Conservation (phyloP, 2,113 vertebrate genomes). For the Passer montanus region DNA sequence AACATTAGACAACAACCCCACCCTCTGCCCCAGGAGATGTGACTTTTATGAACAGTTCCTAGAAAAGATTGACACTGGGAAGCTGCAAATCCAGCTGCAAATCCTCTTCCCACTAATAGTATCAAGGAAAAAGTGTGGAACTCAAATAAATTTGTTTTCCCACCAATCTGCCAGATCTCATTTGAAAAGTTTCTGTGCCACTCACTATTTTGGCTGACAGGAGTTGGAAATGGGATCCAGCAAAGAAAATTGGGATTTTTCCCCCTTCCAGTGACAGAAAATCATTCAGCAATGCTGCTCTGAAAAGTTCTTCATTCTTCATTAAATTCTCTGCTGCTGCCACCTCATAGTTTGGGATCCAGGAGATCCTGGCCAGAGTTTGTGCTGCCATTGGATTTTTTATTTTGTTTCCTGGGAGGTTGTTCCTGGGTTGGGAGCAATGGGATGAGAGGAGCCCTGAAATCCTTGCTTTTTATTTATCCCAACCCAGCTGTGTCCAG, state of each 20-base stretch:
- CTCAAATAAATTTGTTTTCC: not conserved
- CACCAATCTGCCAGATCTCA: not conserved
- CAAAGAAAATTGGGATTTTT: not conserved
- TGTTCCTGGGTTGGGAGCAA: not conserved
- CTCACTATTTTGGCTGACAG: not conserved
- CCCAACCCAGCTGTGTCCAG: not conserved
- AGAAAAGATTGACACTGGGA: not conserved
- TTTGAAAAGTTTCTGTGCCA: not conserved
- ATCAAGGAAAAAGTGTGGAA: not conserved
- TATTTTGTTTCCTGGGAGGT: not conserved
- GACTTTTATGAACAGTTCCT: not conserved
- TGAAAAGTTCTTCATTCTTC: not conserved
- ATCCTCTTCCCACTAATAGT: not conserved
- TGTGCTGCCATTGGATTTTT: not conserved
- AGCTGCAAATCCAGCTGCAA: not conserved
- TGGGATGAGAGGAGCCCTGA: not conserved
- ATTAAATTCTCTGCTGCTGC: not conserved
- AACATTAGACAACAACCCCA: not conserved
- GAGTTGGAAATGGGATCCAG: not conserved
- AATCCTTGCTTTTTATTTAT: not conserved
- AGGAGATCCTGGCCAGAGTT: not conserved
- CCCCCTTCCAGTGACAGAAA: not conserved
- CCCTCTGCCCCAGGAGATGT: not conserved
- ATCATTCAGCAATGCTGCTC: not conserved
- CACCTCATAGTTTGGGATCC: not conserved